Evolutionary conservation across 2,113 vertebrate genomes (phyloP), one percentile per base, ranked within the genome.

Genomic region (Solenodon paradoxus): DNA sequence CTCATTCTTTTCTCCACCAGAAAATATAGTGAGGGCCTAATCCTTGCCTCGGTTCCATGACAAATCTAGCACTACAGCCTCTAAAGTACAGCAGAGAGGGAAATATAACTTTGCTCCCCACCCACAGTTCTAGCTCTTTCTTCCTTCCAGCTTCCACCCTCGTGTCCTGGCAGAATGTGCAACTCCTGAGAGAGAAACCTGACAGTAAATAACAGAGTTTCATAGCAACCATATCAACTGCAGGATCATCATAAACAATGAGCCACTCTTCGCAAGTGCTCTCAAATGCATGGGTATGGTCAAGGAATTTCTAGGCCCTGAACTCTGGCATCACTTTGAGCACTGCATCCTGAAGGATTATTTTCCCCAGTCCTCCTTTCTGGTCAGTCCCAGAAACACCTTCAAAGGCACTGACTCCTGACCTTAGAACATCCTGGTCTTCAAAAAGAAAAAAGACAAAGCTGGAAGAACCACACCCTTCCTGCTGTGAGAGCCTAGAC

Each of bases 1-100:
- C 17, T 79, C 26, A 81, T 88, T 85, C 26, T 86, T 32, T 88
- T 92, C 55, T 69, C 59, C 81, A 9, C 35, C 20, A 89, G 64
- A 90, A 95, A 87, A 45, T 81, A n/a, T 9, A 66, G 38, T 91
- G n/a, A 92, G 42, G n/a, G 26, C 2, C 40, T 38, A 22, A 59
- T 71, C 94, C 35, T 78, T 69, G 9, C 28, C 24, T 53, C 69
- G 63, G 9, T 17, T 42, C 74, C 59, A 22, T 49, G 24, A 89
- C 74, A n/a, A 2, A 28, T 19, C 64, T 63, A 78, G 12, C 11
- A 59, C 15, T 9, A 55, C 7, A 79, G 10, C 4, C 35, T 85
- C 69, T 9, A 66, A 86, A 35, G 4, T 57, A 24, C 7, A 74
- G 45, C 16, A 0, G 16, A 92, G 3, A 91, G 19, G 32, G 93